Base-by-base conservation (phyloP, 2,797 vertebrate genomes). In the Catamblyrhynchus diadema region DNA sequence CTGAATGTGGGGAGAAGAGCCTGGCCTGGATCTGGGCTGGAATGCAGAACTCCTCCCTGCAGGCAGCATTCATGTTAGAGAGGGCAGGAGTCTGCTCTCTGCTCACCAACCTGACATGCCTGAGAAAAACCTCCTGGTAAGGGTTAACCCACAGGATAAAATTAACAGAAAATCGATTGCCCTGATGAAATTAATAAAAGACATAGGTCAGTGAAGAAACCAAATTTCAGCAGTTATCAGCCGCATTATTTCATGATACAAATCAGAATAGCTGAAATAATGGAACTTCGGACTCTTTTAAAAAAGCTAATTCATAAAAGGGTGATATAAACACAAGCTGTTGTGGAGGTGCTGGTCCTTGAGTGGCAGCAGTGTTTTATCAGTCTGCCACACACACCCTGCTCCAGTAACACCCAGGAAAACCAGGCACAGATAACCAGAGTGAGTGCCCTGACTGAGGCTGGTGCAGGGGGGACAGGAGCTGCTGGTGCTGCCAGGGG, bases 231-330 rank as follows among this genome's bases (percentile, higher is more conserved):
- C 66, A 60, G 24, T 60, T 60, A 81, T 92, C 79, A 83, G 81
- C 75, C 45, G 72, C 85, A 35, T 90, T 88, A 92, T n/a, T 93
- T 91, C 56, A 27, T 27, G 92, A 89, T 81, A 93, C 66, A 92
- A 90, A 92, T 91, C 87, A 88, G 50, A 91, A 91, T 33, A 81
- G 72, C 62, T 53, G 77, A 90, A 96, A 93, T 93, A 94, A 95
- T 81, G 91, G 78, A 61, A 88, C 74, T 95, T 66, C 73, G 73
- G 87, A 72, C 24, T 70, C 66, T 94, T 91, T 94, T 28, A 73
- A 73, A 94, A 65, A 71, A 94, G 73, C 82, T 90, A 91, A 73
- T 90, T 94, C 82, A 72, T 50, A 33, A 22, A 82, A 79, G 66
- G 30, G 70, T 19, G 80, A 94, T 72, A 86, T 32, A 70, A 94